Evolutionary conservation across 2,888 invertebrate genomes (phyloP).

Genomic region (Ennomos erosarius): DNA sequence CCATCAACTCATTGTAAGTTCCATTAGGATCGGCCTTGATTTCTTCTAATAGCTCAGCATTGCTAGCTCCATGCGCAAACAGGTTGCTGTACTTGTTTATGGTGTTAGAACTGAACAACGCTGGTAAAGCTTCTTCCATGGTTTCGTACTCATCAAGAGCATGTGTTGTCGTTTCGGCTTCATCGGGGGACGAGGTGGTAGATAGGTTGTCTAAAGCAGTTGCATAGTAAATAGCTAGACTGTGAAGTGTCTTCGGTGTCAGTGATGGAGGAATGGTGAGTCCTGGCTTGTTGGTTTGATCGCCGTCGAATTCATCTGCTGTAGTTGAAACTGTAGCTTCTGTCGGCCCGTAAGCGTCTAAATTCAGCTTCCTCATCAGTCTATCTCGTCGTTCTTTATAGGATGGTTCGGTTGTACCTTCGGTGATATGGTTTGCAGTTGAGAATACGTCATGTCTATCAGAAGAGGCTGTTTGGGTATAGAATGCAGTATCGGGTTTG

Average conservation of each 20-base stretch:
- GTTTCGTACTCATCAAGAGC: constrained; percentile 67
- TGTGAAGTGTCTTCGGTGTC: constrained; percentile 91
- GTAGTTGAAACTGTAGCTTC: constrained; percentile 71
- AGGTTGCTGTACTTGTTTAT: constrained; percentile 86
- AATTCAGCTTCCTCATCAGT: constrained; percentile 88
- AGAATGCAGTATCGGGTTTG: constrained; percentile 49
- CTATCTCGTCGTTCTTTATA: constrained; percentile 89
- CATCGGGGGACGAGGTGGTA: constrained; percentile 68
- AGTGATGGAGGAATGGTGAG: constrained; percentile 90
- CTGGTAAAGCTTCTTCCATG: constrained; percentile 82
- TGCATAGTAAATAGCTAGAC: constrained; percentile 92
- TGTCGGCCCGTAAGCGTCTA: constrained; percentile 77
- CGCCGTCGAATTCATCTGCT: constrained; percentile 77
- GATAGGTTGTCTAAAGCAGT: constrained; percentile 87
- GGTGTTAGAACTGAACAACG: constrained; percentile 88
- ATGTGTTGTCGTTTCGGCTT: constrained; percentile 63
- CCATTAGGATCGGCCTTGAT: constrained; percentile 73
- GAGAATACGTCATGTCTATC: constrained; percentile 61
- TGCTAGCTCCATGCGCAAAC: constrained; percentile 67
- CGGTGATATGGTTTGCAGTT: constrained; percentile 51
- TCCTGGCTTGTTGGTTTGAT: constrained; percentile 79
- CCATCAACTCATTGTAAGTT: constrained; percentile 74
- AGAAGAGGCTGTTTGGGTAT: constrained; percentile 59
- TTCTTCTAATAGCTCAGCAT: constrained; percentile 69
- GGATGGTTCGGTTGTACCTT: constrained; percentile 64